These are phyloP conservation scores for Aproaerema taeniolella DNA, from an alignment of 2,888 invertebrate species.

Conservation along the genomic window DNA sequence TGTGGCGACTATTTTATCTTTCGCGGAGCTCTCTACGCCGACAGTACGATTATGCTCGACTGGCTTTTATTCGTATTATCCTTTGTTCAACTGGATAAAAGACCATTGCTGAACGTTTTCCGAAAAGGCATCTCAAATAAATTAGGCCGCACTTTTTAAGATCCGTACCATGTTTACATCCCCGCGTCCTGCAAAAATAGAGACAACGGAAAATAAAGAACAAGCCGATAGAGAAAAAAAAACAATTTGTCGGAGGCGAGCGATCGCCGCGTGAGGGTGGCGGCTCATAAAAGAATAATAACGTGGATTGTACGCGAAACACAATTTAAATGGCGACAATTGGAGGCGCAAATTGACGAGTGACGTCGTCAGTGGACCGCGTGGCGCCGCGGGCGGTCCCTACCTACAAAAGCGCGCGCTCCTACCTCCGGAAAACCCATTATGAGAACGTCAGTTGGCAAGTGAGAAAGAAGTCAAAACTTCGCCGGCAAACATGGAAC, in stretches of 20 bases:
- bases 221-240: constrained; percentile 41
- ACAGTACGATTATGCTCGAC: constrained; percentile 61
- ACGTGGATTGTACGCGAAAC: constrained; percentile 54
- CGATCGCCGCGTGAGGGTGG: constrained; percentile 29
- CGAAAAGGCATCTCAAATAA: constrained; percentile 58
- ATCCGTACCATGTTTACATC: constrained; percentile 48
- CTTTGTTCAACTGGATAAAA: constrained; percentile 64
- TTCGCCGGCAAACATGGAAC: constrained; percentile 61
- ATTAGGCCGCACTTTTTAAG: constrained; percentile 60
- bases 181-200: constrained; percentile 48
- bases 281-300: constrained; percentile 55
- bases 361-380: constrained; percentile 26
- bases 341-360: constrained; percentile 44
- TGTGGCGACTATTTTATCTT: constrained; percentile 60
- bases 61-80: constrained; percentile 66
- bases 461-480: constrained; percentile 69
- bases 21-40: constrained; percentile 44
- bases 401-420: constrained; percentile 39
- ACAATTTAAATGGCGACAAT: constrained; percentile 68
- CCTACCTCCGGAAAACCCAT: constrained; percentile 42
- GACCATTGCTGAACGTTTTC: constrained; percentile 54
- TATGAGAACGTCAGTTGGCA: constrained; percentile 59
- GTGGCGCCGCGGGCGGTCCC: constrained; percentile 38
- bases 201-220: constrained; percentile 46
- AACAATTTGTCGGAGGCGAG: constrained; percentile 37